These are phyloP conservation scores for Cyrtodaria siliqua DNA, from an alignment of 2,888 invertebrate species.

Conservation along the genomic window DNA sequence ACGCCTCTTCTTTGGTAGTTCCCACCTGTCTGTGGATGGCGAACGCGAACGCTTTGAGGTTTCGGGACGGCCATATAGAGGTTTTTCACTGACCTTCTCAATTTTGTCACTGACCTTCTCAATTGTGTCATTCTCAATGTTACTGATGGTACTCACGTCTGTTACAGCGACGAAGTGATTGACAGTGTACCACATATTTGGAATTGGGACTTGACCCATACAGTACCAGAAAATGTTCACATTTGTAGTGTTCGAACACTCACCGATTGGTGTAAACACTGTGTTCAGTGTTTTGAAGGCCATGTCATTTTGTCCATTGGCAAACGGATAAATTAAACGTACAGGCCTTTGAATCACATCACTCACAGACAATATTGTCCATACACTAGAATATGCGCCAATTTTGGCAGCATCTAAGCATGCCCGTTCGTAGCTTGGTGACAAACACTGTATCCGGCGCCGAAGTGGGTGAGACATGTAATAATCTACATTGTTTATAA, in stretches of 20 bases:
- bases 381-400: not conserved
- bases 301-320: constrained; percentile 1
- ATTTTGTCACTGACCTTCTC: too few relatives aligned
- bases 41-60: not conserved
- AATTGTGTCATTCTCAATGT: not conserved
- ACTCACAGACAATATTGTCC: constrained; percentile 1
- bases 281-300: constrained; percentile 6
- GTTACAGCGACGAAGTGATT: constrained; percentile 4
- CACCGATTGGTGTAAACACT: not conserved
- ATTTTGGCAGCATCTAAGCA: not conserved
- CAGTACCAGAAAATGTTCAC: constrained; percentile 6
- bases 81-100: not conserved
- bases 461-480: constrained; percentile 5
- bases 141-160: too few relatives aligned
- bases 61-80: not conserved
- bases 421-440: not conserved
- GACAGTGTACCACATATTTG: constrained; percentile 7
- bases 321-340: constrained; percentile 2
- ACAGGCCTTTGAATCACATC: not conserved
- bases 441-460: not conserved
- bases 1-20: not conserved
- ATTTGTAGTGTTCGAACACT: not conserved
- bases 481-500: not conserved
- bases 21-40: not conserved
- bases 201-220: not conserved